These are phyloP conservation scores for Dreissena rostriformis DNA, from an alignment of 1,140 invertebrate genomes.

Conservation along the genomic window DNA sequence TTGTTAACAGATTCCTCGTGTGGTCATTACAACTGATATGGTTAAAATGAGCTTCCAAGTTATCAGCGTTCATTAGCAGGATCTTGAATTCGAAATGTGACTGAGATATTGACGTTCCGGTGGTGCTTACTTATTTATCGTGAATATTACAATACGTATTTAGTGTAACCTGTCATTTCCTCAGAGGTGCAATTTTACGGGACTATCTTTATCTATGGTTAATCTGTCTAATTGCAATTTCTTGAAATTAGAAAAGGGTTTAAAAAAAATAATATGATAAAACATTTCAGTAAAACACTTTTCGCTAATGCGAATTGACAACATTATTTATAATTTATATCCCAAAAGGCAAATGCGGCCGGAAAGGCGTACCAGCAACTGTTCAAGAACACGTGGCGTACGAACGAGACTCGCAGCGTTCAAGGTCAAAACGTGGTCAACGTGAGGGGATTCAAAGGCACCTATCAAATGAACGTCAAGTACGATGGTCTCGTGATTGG, in stretches of 20 bases:
- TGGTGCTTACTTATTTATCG: background rate
- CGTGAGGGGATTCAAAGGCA: slow-evolving; percentile 37
- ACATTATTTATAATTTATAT: background rate
- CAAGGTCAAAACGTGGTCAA: slow-evolving; percentile 6
- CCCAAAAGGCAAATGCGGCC: slow-evolving; percentile 46
- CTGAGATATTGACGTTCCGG: no score
- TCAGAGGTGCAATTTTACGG: no score
- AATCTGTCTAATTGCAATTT: no score
- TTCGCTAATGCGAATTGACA: background rate
- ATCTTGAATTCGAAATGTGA: background rate
- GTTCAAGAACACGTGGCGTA: slow-evolving; percentile 42
- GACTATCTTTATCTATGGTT: no score
- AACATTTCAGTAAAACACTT: no score
- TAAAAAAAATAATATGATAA: no score
- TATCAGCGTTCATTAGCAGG: no score
- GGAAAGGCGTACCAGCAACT: slow-evolving; percentile 42
- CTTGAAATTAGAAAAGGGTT: no score
- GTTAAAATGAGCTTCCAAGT: background rate
- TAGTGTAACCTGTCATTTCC: background rate
- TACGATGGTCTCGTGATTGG: slow-evolving; percentile 38
- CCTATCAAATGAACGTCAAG: slow-evolving; percentile 36
- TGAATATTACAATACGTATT: background rate
- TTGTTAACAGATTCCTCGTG: no score
- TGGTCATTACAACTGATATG: no score
- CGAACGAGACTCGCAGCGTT: slow-evolving; percentile 13